Conservation (phyloP, 2,797 vertebrate species). For the Catharus ustulatus region DNA sequence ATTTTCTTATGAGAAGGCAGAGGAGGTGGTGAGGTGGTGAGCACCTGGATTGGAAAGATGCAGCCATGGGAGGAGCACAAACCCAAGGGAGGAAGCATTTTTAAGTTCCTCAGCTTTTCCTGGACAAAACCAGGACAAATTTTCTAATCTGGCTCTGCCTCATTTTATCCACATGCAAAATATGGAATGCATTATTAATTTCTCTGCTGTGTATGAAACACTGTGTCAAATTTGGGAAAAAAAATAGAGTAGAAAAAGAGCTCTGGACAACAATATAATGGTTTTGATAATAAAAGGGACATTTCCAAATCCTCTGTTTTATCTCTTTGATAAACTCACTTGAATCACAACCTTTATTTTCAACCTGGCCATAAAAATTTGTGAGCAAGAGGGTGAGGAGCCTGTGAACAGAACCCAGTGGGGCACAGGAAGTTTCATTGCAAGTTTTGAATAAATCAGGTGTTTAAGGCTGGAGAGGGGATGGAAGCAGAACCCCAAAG, state of each 20-base stretch:
- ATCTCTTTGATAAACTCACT: not conserved
- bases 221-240: not conserved
- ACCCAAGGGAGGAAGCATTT: not conserved
- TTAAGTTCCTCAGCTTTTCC: not conserved
- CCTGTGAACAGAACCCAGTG: not conserved
- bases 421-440: not conserved
- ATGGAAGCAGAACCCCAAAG: fast-evolving
- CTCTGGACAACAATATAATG: fast-evolving
- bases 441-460: not conserved
- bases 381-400: fast-evolving
- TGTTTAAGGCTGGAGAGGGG: not conserved
- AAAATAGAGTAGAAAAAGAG: not conserved
- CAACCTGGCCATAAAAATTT: not conserved
- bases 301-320: not conserved
- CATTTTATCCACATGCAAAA: not conserved
- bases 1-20: not conserved
- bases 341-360: not conserved
- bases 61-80: fast-evolving
- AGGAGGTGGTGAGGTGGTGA: not conserved
- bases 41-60: not conserved
- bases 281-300: not conserved
- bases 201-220: not conserved
- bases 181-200: not conserved
- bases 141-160: not conserved
- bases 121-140: not conserved